Conservation (phyloP, 2,797 vertebrate genomes). For the Melopsittacus undulatus region DNA sequence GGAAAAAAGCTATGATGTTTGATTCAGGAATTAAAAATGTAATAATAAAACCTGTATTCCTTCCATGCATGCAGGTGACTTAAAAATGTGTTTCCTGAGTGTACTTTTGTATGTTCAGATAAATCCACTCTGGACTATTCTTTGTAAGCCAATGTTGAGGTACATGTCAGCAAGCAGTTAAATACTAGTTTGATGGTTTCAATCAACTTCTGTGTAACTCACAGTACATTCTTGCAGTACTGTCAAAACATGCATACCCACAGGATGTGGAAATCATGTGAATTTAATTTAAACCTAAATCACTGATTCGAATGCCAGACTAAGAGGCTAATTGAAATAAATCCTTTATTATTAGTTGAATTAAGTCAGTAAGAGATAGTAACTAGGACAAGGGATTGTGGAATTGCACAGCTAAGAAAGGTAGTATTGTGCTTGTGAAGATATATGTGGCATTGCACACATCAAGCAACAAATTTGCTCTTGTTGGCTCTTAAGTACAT, state of each 20-base stretch:
- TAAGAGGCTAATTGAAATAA: conserved; percentile 26
- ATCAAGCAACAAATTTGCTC: background rate
- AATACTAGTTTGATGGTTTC: background rate
- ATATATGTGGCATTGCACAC: background rate
- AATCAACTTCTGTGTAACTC: background rate
- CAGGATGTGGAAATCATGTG: background rate
- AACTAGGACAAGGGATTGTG: background rate
- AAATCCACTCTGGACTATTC: conserved; percentile 15
- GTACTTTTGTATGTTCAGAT: background rate
- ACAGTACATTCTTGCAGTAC: background rate
- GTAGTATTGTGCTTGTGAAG: background rate
- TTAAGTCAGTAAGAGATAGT: background rate
- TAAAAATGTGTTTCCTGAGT: background rate
- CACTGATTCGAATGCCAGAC: background rate
- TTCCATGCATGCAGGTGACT: background rate
- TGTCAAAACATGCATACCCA: conserved; percentile 22
- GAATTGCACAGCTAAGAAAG: background rate
- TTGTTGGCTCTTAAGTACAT: background rate
- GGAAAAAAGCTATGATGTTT: background rate
- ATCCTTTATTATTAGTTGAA: background rate
- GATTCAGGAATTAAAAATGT: background rate
- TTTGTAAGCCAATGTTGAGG: background rate
- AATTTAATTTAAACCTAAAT: conserved; percentile 20
- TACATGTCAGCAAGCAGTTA: conserved; percentile 10
- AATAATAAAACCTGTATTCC: background rate